Conservation (phyloP, 1,140 invertebrate genomes). For the Matsumurasca onukii region DNA sequence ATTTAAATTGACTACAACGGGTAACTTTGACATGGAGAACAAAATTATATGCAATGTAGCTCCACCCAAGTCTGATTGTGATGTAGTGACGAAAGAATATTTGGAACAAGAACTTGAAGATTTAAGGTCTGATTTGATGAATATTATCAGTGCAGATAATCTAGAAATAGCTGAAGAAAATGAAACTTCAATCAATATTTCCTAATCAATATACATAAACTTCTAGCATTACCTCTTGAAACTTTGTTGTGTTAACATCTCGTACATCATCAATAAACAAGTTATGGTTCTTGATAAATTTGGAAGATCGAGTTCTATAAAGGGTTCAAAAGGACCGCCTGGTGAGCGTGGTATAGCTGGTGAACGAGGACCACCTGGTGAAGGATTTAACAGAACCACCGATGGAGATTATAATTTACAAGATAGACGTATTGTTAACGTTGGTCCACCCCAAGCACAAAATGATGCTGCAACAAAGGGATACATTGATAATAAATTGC, state of each 20-base stretch:
- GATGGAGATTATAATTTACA: not conserved
- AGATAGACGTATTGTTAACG: not conserved
- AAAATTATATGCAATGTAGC: not conserved
- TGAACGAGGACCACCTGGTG: not conserved
- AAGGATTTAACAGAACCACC: not conserved
- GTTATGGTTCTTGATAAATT: too few species aligned
- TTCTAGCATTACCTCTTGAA: too few species aligned
- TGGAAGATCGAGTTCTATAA: too few species aligned
- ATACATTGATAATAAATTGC: not conserved
- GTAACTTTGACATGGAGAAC: not conserved
- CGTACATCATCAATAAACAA: too few species aligned
- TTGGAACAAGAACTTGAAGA: not conserved
- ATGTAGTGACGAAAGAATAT: slow-evolving; percentile 1
- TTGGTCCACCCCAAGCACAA: not conserved
- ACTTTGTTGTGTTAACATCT: too few species aligned
- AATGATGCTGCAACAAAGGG: not conserved
- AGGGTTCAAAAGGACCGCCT: not conserved
- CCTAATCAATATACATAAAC: too few species aligned
- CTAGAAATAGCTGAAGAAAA: too few species aligned
- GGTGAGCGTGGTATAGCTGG: not conserved
- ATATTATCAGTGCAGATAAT: too few species aligned
- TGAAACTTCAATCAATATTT: too few species aligned
- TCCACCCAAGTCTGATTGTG: not conserved
- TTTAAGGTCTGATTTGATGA: not conserved
- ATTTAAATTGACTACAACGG: not conserved